Evolutionary conservation across 2,113 vertebrate genomes (phyloP), one percentile per base, ranked within the genome.

Genomic region (Rhabdornis inornatus): DNA sequence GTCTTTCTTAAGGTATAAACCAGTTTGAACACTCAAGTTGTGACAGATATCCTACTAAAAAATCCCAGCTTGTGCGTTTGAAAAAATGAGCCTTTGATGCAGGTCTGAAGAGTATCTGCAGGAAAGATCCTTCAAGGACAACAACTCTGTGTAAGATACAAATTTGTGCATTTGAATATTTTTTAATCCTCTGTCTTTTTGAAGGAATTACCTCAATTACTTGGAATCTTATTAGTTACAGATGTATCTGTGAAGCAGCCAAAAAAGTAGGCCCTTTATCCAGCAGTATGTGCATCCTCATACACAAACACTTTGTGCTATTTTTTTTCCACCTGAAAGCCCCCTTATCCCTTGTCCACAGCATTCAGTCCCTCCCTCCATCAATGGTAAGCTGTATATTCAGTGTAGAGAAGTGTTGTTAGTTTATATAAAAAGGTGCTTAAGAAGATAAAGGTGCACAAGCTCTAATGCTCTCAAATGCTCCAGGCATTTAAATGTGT

Each of bases 61-160:
- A 68, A 7, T 1, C 19, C 33, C 2, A 56, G 47, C 4, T 72
- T 1, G 2, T 2, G 3, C 4, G 25, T 33, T 57, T 81, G 33
- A 63, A 61, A 45, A 55, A 77, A 37, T 6, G 8, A 80, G 47
- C 13, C 37, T 75, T 44, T 42, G 49, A 44, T 11, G 27, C 8
- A 21, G 19, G 27, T 50, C 80, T 81, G 52, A 27, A 40, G 40
- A 83, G 16, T 5, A 70, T 10, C 30, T 33, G 25, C 3, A 12
- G 50, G 27, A 49, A 81, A 84, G 52, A 75, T 68, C 11, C 42
- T 65, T 81, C 8, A 55, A 21, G 1, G 5, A 31, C 30, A 60
- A 70, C 77, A 47, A 7, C 30, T 79, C 1, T 1, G 4, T 4
- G 4, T 13, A 71, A 64, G 20, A 19, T 13, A 75, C 14, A 52